These are phyloP conservation scores for Borostomias antarcticus DNA, from an alignment of 2,797 vertebrate genomes.

Conservation along the genomic window DNA sequence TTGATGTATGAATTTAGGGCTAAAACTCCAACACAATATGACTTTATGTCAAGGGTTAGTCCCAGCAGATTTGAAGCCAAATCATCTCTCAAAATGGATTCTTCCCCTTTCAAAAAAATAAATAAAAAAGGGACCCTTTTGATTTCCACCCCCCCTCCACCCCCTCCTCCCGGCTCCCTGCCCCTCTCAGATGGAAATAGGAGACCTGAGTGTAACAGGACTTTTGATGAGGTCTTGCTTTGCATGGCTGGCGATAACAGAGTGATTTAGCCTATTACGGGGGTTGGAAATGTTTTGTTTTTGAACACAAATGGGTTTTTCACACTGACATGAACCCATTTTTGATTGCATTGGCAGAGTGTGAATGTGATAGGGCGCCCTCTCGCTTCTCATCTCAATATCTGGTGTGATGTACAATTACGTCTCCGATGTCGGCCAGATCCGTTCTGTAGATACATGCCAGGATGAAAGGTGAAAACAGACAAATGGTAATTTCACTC, in stretches of 20 bases:
- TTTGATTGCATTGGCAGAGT: constrained; percentile 69
- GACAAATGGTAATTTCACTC: constrained; percentile 69
- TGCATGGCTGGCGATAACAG: constrained; percentile 85
- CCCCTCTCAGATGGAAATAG: constrained; percentile 81
- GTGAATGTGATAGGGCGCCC: constrained; percentile 74
- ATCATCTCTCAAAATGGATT: constrained; percentile 94
- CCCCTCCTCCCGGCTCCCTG: no score
- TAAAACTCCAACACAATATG: constrained; percentile 99
- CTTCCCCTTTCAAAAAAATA: constrained; percentile 76
- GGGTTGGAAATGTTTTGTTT: constrained; percentile 86
- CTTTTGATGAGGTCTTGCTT: constrained; percentile 87
- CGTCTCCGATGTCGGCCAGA: constrained; percentile 70
- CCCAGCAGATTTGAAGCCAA: constrained; percentile 94
- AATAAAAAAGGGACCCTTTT: constrained; percentile 53
- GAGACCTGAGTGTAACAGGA: constrained; percentile 65
- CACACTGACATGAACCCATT: constrained; percentile 75
- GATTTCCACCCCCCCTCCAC: constrained; percentile 55
- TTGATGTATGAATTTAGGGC: constrained; percentile 99
- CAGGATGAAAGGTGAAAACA: constrained; percentile 67
- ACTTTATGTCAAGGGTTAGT: constrained; percentile 99
- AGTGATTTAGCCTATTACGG: constrained; percentile 79
- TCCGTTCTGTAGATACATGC: constrained; percentile 73
- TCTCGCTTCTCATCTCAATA: constrained; percentile 79
- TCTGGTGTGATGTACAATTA: constrained; percentile 75
- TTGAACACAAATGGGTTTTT: constrained; percentile 87